These are phyloP conservation scores for Enteromius argenteus DNA, from an alignment of 2,797 vertebrate species.

Conservation along the genomic window DNA sequence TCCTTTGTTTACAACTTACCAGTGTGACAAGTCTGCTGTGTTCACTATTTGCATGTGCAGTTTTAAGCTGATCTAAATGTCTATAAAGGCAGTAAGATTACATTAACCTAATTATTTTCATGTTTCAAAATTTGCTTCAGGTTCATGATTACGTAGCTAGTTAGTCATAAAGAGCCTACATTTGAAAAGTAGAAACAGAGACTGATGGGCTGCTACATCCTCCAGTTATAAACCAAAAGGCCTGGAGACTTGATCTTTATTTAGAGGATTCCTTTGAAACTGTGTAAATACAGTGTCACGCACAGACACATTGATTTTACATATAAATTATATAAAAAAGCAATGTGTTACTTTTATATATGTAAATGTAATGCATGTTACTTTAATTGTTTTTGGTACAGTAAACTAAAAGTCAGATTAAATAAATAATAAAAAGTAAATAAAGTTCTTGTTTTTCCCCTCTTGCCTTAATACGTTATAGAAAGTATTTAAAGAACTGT, in stretches of 20 bases:
- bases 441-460: not conserved
- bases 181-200: conserved; percentile 12
- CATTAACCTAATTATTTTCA: not conserved
- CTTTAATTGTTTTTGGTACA: not conserved
- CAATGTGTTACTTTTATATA: too few species aligned
- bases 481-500: not conserved
- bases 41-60: not conserved
- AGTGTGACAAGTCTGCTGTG: not conserved
- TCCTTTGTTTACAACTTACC: not conserved
- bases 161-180: not conserved
- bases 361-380: too few species aligned
- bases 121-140: not conserved
- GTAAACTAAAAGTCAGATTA: not conserved
- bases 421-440: not conserved
- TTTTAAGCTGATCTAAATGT: not conserved
- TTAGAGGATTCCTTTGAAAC: too few species aligned
- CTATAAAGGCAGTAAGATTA: not conserved
- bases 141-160: not conserved
- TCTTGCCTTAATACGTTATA: not conserved
- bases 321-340: not conserved
- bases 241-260: too few species aligned
- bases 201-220: too few species aligned
- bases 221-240: too few species aligned
- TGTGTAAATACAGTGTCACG: too few species aligned
- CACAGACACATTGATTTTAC: not conserved